A percentile compares a stretch with the other conserved stretches of the same genome.
These are phyloP conservation scores for Schizopygopsis pylzovi DNA, from an alignment of 2,797 vertebrate species.

Conservation along the genomic window DNA sequence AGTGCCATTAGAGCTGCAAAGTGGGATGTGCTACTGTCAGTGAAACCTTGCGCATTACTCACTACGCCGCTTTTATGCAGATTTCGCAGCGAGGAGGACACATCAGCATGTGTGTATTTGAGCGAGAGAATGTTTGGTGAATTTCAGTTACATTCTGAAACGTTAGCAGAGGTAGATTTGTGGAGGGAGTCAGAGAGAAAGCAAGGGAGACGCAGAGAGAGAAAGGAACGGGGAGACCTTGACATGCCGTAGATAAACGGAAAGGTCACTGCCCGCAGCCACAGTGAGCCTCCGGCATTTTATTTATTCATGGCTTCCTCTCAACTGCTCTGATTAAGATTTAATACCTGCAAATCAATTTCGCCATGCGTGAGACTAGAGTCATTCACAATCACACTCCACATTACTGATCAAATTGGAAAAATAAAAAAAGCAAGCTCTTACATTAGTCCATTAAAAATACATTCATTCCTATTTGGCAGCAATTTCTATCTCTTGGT, in stretches of 20 bases:
- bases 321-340: conserved; percentile 58
- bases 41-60: conserved; percentile 35
- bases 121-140: not conserved
- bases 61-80: conserved; percentile 35
- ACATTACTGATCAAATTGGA: conserved; percentile 60
- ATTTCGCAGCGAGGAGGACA: conserved; percentile 32
- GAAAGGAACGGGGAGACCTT: conserved; percentile 60
- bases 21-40: conserved; percentile 46
- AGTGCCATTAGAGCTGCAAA: conserved; percentile 35
- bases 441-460: conserved; percentile 45
- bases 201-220: not conserved
- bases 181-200: conserved; percentile 6
- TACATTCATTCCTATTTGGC: conserved; percentile 42
- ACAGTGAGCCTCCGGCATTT: conserved; percentile 59
- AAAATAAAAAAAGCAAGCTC: conserved; percentile 48
- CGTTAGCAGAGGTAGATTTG: conserved; percentile 5
- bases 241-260: conserved; percentile 71
- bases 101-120: conserved; percentile 10
- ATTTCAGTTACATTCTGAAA: conserved; percentile 29
- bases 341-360: conserved; percentile 68
- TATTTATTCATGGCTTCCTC: conserved; percentile 66
- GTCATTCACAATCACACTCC: conserved; percentile 57
- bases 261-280: conserved; percentile 65
- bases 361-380: conserved; percentile 55
- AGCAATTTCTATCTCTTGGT: conserved; percentile 38